Evolutionary conservation across 2,797 vertebrate genomes (phyloP), one percentile per base, ranked within the genome.

Genomic region (Lacerta agilis): DNA sequence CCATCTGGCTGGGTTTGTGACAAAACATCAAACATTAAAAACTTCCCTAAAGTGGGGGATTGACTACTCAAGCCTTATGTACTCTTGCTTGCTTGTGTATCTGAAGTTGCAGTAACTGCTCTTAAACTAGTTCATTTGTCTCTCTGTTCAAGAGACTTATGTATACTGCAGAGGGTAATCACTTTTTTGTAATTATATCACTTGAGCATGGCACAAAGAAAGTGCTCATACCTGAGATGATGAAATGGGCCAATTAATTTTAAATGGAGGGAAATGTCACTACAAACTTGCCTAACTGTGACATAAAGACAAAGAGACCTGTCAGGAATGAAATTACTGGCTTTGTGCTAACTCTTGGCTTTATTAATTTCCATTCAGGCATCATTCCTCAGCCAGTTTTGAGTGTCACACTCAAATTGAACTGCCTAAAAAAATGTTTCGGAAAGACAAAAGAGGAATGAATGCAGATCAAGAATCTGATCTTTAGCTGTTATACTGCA

Each of bases 201-300:
- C 89, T 94, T 94, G 89, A 94, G 67, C 86, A 66, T 86, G 89
- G 90, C 86, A 95, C 80, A 94, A 93, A 94, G 89, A 92, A 90
- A 85, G 90, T 88, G 61, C 90, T 94, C 75, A 90, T 94, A 95
- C 93, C 93, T 93, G 92, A 93, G 93, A 92, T 90, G 94, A 94
- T 95, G 94, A 95, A 96, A 93, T 94, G 93, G 91, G 89, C 92
- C 95, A 95, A 95, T 96, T 96, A 95, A 91, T 96, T 95, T 96
- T 95, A 91, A 94, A 92, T 92, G 93, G 93, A 90, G 76, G 90
- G 82, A 93, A 93, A 94, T 87, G 90, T 79, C 80, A 77, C 90
- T 94, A 93, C 90, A 33, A 92, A 91, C 89, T 94, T 87, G 88
- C 58, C 61, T 36, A 93, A 89, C 84, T 88, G 69, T 91, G 89